Percentiles rank a stretch among this genome's conserved stretches.
phyloP scores from a whole-genome alignment of 2,113 vertebrate species.

The Chaenogobius annularis region DNA sequence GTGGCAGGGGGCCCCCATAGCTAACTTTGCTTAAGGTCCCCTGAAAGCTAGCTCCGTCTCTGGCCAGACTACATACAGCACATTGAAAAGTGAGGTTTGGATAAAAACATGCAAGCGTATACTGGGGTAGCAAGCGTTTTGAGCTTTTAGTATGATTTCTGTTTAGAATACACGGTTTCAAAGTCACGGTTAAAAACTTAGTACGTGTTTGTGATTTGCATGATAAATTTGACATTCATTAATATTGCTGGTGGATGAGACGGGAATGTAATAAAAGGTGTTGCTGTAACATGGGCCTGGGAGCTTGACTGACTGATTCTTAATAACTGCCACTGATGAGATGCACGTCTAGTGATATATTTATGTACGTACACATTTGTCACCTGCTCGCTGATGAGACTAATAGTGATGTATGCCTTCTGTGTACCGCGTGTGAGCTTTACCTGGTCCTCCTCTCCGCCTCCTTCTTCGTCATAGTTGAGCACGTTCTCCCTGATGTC shows the following conservation, averaged over 20 bases:
- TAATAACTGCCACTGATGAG: not conserved
- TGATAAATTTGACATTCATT: not conserved
- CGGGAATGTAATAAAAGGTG: not conserved
- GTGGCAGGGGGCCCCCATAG: too few relatives aligned
- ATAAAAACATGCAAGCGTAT: not conserved
- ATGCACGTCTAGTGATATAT: not conserved
- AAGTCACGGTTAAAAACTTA: not conserved
- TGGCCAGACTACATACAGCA: too few relatives aligned
- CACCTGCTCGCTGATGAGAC: not conserved
- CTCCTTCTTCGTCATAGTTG: slow-evolving; percentile 89
- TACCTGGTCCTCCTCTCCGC: slow-evolving; percentile 89
- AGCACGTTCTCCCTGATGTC: slow-evolving; percentile 88
- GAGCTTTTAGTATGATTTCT: too few relatives aligned
- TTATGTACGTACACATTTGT: not conserved
- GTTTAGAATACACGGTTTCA: too few relatives aligned
- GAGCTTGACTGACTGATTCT: not conserved
- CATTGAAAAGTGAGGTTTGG: too few relatives aligned
- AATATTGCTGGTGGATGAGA: not conserved
- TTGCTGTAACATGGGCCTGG: not conserved
- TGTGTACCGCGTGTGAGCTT: not conserved
- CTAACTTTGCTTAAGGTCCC: too few relatives aligned
- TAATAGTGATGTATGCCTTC: not conserved
- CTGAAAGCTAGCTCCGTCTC: too few relatives aligned
- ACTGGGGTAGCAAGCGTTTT: too few relatives aligned
- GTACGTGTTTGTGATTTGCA: not conserved